phyloP scores from a whole-genome alignment of 2,797 vertebrate species.

The Mus minutoides region DNA sequence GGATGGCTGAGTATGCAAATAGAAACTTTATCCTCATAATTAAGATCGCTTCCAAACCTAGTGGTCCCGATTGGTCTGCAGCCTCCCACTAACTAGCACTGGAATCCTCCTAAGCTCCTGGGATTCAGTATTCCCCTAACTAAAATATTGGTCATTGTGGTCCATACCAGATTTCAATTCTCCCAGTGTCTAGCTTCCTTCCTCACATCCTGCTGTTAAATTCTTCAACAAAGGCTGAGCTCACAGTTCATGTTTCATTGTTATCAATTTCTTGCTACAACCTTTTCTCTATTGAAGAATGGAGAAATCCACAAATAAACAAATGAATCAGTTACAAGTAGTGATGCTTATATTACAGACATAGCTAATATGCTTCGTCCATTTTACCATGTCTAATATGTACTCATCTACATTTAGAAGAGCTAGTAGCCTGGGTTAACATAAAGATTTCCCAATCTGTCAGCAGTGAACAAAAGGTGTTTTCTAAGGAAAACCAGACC shows the following conservation, averaged over 20 bases:
- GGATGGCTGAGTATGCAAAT: slow-evolving; percentile 22
- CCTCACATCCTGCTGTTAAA: not conserved
- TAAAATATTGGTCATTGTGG: not conserved
- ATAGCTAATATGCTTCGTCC: not conserved
- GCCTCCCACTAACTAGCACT: not conserved
- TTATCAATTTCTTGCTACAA: not conserved
- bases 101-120: not conserved
- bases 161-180: not conserved
- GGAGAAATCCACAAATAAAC: not conserved
- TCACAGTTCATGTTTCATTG: slow-evolving; percentile 25
- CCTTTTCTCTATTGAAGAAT: not conserved
- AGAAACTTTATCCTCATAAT: not conserved
- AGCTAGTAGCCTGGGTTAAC: not conserved
- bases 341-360: not conserved
- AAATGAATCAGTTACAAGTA: not conserved
- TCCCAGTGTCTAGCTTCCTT: not conserved
- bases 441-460: not conserved
- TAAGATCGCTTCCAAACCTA: not conserved
- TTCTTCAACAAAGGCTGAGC: slow-evolving; percentile 4
- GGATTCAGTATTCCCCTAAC: not conserved
- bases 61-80: not conserved
- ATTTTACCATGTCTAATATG: not conserved
- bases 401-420: not conserved
- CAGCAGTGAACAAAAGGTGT: not conserved
- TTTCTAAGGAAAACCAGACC: not conserved